Conservation (phyloP, 2,888 invertebrate species). For the Gari tellinella region DNA sequence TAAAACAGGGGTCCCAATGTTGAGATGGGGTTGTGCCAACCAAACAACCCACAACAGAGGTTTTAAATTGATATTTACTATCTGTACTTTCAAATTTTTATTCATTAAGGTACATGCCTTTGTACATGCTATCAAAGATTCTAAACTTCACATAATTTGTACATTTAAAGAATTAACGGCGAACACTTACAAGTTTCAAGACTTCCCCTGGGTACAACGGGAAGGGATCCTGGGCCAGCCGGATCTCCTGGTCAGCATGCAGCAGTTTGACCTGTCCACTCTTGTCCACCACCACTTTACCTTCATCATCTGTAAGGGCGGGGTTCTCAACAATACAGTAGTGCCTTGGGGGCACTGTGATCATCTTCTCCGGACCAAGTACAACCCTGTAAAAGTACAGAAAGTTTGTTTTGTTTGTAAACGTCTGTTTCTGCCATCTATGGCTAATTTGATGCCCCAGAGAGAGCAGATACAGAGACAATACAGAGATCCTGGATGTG, state of each 20-base stretch:
- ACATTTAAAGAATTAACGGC: too few relatives aligned
- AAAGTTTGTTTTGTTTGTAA: neutral
- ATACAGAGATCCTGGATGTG: neutral
- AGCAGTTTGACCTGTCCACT: conserved; percentile 84
- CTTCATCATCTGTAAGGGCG: conserved; percentile 81
- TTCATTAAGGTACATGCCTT: too few relatives aligned
- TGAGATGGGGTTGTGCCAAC: too few relatives aligned
- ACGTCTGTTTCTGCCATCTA: too few relatives aligned
- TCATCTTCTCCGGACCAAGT: conserved; percentile 84
- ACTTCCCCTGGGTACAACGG: conserved; percentile 86
- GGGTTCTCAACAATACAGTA: conserved; percentile 86
- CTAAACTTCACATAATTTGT: too few relatives aligned
- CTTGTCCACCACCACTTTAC: conserved; percentile 80
- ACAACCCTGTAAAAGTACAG: conserved; percentile 82
- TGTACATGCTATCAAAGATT: too few relatives aligned
- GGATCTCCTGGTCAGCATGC: conserved; percentile 85
- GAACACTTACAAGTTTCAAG: conserved; percentile 72
- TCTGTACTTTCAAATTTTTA: too few relatives aligned
- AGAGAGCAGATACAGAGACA: neutral
- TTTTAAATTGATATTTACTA: too few relatives aligned
- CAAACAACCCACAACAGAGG: too few relatives aligned
- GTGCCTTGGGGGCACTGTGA: conserved; percentile 85
- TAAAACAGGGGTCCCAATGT: too few relatives aligned
- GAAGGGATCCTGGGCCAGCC: conserved; percentile 86
- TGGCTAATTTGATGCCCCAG: neutral